These are phyloP conservation scores for Phaetusa simplex DNA, from an alignment of 2,113 vertebrate species.

Conservation along the genomic window DNA sequence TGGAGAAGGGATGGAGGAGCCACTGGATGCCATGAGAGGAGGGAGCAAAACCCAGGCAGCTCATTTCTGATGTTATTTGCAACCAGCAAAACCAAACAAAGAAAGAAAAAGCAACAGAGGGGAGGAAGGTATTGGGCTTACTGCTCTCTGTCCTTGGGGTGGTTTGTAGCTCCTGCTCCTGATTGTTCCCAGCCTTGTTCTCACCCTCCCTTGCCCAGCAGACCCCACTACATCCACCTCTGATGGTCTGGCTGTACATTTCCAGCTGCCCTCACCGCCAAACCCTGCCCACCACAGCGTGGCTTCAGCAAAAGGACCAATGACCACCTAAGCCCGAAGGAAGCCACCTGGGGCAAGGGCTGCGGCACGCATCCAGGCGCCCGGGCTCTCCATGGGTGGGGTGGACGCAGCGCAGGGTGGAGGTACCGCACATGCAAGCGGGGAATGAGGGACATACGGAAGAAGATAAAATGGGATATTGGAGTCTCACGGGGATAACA, in stretches of 20 bases:
- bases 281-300: neutral
- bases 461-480: neutral
- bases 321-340: neutral
- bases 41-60: neutral
- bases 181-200: neutral
- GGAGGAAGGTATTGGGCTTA: neutral
- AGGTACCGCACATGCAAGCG: neutral
- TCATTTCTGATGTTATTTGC: neutral
- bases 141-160: neutral
- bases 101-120: neutral
- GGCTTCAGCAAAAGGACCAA: neutral
- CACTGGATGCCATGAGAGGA: neutral
- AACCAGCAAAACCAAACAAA: neutral
- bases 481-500: neutral
- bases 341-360: accelerated
- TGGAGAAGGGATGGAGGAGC: neutral
- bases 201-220: neutral
- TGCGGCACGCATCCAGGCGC: no score
- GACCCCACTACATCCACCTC: neutral
- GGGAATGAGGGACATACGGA: neutral
- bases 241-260: neutral
- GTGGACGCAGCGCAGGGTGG: neutral
- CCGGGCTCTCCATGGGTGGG: neutral
- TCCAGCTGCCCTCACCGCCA: neutral
- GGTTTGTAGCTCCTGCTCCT: neutral